These are phyloP conservation scores for Apostichopus leukothele DNA, from an alignment of 53 echinoderm and acorn worm genomes.

Conservation along the genomic window DNA sequence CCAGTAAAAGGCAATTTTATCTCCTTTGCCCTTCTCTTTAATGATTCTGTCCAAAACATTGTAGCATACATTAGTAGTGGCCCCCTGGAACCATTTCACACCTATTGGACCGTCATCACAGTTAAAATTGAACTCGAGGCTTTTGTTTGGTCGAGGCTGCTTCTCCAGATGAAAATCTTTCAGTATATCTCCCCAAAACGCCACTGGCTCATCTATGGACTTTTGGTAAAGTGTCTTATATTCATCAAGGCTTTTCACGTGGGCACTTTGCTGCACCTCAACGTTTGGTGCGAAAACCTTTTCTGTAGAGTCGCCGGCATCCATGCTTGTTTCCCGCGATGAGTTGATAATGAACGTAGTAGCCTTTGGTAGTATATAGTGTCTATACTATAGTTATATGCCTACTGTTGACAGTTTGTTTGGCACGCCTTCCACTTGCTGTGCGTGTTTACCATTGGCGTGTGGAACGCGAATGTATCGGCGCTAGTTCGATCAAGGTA, in stretches of 20 bases:
- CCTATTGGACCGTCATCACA: constrained; percentile 70
- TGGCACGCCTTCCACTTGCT: no score
- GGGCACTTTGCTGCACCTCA: constrained; percentile 79
- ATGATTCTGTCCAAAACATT: constrained; percentile 95
- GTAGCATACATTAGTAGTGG: constrained; percentile 93
- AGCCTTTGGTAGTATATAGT: no score
- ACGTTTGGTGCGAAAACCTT: constrained; percentile 65
- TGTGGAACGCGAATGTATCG: no score
- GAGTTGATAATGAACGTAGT: no score
- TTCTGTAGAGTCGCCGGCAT: not conserved
- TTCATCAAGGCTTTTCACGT: constrained; percentile 75
- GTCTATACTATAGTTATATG: no score
- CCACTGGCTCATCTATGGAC: constrained; percentile 80
- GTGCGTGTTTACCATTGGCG: no score
- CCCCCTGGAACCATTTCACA: constrained; percentile 95
- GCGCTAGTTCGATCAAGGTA: no score
- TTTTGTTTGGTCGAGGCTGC: constrained; percentile 70
- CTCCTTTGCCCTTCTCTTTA: constrained; percentile 74
- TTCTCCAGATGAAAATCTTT: constrained; percentile 82
- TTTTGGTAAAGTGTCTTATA: constrained; percentile 78
- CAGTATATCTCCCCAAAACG: constrained; percentile 87
- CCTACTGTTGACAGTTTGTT: no score
- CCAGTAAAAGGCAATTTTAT: constrained; percentile 95
- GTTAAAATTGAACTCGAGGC: constrained; percentile 86
- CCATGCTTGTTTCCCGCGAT: not conserved